Percentiles rank a stretch among this genome's conserved stretches.
Evolutionary conservation across 2,113 vertebrate species (phyloP).

Genomic region (Columba livia): DNA sequence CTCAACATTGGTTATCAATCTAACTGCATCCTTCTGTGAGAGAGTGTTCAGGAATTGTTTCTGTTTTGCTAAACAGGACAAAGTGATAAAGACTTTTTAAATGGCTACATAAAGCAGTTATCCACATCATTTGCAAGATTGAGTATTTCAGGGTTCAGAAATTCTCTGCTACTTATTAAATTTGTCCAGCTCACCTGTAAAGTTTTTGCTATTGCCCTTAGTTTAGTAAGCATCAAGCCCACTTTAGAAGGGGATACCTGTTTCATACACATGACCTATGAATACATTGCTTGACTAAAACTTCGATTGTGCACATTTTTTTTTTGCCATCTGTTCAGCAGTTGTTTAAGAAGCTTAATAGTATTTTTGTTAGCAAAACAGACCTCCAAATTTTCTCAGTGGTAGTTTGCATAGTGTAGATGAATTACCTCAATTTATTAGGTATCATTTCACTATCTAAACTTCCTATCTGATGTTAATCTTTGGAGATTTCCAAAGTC

Average conservation of each 20-base stretch:
- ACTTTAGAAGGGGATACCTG: background rate
- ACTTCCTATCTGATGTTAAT: background rate
- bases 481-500: background rate
- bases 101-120: background rate
- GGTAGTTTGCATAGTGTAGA: background rate
- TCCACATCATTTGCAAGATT: background rate
- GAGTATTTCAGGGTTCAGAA: background rate
- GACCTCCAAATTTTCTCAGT: background rate
- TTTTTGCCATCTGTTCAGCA: background rate
- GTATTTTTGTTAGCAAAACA: background rate
- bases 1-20: background rate
- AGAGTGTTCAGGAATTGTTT: background rate
- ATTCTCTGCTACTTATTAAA: background rate
- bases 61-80: background rate
- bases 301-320: rapidly evolving
- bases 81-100: background rate
- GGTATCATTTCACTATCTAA: background rate
- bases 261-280: background rate
- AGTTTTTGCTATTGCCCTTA: background rate
- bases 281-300: background rate
- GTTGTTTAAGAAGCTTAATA: background rate
- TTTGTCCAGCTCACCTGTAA: background rate
- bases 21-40: background rate
- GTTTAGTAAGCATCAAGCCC: background rate
- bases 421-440: background rate